Percentiles rank a stretch among this genome's conserved stretches.
Conservation (phyloP, 2,888 invertebrate genomes). For the Ametastegia equiseti region DNA sequence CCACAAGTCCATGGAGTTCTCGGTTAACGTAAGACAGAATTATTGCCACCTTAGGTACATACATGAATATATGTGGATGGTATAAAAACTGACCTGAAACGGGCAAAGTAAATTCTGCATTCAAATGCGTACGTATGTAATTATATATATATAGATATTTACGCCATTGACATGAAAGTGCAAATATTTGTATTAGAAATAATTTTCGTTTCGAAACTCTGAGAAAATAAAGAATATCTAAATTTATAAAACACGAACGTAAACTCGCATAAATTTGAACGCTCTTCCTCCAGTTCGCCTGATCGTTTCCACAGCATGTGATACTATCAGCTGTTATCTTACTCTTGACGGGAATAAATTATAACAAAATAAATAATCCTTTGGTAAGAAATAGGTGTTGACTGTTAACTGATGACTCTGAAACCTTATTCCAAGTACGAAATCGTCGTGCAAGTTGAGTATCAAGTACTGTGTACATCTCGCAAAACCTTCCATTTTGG, state of each 20-base stretch:
- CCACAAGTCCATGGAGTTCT: not conserved
- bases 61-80: not conserved
- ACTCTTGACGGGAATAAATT: not conserved
- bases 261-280: not conserved
- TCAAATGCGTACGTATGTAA: not conserved
- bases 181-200: not conserved
- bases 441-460: too few species aligned
- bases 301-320: not conserved
- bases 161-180: not conserved
- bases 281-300: not conserved
- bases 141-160: not conserved
- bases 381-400: too few species aligned
- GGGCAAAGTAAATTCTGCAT: not conserved
- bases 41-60: not conserved
- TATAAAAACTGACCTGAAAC: not conserved
- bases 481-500: too few species aligned
- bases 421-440: too few species aligned
- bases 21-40: not conserved
- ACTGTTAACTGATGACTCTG: too few species aligned
- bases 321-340: constrained; percentile 20
- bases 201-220: not conserved
- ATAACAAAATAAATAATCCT: too few species aligned
- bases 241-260: not conserved
- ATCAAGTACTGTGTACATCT: too few species aligned
- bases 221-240: not conserved